phyloP scores from a whole-genome alignment of 2,797 vertebrate genomes.

The Melanotaenia parkinsoni region DNA sequence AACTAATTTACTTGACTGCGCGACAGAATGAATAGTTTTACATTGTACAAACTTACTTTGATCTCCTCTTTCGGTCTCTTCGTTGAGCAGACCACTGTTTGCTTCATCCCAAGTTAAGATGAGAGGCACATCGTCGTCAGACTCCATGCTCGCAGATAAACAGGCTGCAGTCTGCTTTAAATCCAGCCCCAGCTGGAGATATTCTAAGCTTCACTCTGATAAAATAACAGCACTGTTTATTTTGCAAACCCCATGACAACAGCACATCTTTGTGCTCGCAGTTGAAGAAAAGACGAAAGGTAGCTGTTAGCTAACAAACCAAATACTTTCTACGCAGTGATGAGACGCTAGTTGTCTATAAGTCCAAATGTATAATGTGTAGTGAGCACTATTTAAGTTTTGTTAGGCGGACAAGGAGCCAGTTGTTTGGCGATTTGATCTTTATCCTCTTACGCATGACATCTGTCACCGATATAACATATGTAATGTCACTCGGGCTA shows the following conservation, averaged over 20 bases:
- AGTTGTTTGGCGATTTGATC: constrained; percentile 13
- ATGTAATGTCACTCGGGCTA: constrained; percentile 46
- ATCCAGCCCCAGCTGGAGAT: background rate
- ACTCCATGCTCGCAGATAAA: constrained; percentile 74
- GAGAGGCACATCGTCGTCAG: constrained; percentile 94
- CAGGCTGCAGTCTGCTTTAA: background rate
- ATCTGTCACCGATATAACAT: constrained; percentile 44
- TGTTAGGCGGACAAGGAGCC: background rate
- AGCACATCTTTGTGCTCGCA: constrained; percentile 37
- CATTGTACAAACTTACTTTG: constrained; percentile 86
- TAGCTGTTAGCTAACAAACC: constrained; percentile 25
- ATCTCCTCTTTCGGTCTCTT: constrained; percentile 80
- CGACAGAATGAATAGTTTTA: background rate
- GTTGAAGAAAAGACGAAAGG: constrained; percentile 2
- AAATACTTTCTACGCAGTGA: background rate
- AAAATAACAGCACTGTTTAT: constrained; percentile 22
- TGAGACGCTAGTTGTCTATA: background rate
- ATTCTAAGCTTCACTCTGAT: background rate
- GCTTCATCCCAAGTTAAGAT: constrained; percentile 93
- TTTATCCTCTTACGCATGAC: constrained; percentile 38
- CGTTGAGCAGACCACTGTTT: constrained; percentile 80
- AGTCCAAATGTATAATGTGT: background rate
- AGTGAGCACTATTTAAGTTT: background rate
- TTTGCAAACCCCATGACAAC: background rate
- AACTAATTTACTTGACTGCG: background rate